Conservation (phyloP, 2,888 invertebrate genomes). For the Pegoplata infirma region DNA sequence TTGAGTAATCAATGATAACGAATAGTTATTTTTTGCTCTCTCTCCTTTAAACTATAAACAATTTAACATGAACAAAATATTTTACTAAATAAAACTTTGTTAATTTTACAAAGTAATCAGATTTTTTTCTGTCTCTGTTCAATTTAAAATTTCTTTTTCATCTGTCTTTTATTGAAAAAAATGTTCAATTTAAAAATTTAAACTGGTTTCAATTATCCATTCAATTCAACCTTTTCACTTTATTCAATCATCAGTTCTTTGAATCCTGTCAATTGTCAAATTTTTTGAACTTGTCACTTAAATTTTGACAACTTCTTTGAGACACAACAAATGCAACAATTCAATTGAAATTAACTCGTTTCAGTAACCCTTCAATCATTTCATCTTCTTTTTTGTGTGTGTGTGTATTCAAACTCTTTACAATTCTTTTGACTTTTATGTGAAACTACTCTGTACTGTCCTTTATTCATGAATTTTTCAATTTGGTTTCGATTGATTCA, state of each 20-base stretch:
- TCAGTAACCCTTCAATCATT: constrained; percentile 24
- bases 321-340: constrained; percentile 20
- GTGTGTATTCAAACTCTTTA: neutral
- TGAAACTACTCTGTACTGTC: neutral
- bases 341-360: constrained; percentile 36
- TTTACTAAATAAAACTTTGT: constrained; percentile 38
- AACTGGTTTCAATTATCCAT: constrained; percentile 47
- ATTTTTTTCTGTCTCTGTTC: neutral
- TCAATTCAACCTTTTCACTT: constrained; percentile 24
- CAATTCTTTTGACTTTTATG: constrained; percentile 13
- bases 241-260: constrained; percentile 16
- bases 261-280: constrained; percentile 70
- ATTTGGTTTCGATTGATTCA: constrained; percentile 23
- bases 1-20: constrained; percentile 36
- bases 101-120: neutral
- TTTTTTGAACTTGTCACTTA: constrained; percentile 69
- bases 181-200: constrained; percentile 3
- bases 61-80: constrained; percentile 10
- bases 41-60: constrained; percentile 10
- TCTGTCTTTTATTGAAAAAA: no score
- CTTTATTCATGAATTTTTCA: constrained; percentile 15
- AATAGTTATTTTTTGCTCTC: neutral
- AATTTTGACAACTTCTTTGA: constrained; percentile 64
- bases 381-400: neutral
- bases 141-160: constrained; percentile 3